A percentile compares a stretch with the other conserved stretches of the same genome.
phyloP scores from a whole-genome alignment of 1,140 invertebrate genomes.

The Ceratina australensis region DNA sequence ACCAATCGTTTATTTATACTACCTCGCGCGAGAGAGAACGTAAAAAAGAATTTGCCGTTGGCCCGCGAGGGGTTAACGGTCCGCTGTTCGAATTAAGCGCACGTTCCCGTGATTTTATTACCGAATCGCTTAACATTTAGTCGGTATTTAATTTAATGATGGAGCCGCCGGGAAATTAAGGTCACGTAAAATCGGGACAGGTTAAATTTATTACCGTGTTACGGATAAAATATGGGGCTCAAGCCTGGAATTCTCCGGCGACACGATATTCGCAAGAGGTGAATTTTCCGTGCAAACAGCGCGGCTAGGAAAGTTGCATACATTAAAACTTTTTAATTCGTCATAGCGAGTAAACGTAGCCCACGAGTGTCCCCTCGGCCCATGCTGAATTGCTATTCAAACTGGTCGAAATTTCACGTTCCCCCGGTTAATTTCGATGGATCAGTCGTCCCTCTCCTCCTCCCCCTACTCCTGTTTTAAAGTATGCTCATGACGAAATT shows the following conservation, averaged over 20 bases:
- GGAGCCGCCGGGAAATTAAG: too few relatives aligned
- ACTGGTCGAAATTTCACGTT: constrained; percentile 10
- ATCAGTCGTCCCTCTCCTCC: too few relatives aligned
- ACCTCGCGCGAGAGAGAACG: not conserved
- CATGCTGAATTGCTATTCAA: constrained; percentile 8
- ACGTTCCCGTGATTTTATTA: too few relatives aligned
- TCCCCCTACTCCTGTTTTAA: not conserved
- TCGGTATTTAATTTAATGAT: too few relatives aligned
- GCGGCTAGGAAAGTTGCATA: not conserved
- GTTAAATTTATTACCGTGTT: too few relatives aligned
- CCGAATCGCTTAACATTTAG: too few relatives aligned
- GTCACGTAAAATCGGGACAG: too few relatives aligned
- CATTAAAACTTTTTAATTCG: not conserved
- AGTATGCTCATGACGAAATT: constrained; percentile 1
- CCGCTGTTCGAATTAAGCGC: too few relatives aligned
- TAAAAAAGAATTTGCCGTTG: constrained; percentile 9
- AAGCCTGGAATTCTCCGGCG: too few relatives aligned
- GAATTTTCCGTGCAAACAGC: not conserved
- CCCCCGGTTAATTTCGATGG: constrained; percentile 11
- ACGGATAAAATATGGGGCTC: too few relatives aligned
- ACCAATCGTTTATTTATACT: constrained; percentile 18
- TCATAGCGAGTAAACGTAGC: not conserved
- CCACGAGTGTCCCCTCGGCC: not conserved
- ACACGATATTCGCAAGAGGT: too few relatives aligned
- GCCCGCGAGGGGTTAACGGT: not conserved